Base-by-base conservation (phyloP, 2,797 vertebrate species). In the Silurus aristotelis region DNA sequence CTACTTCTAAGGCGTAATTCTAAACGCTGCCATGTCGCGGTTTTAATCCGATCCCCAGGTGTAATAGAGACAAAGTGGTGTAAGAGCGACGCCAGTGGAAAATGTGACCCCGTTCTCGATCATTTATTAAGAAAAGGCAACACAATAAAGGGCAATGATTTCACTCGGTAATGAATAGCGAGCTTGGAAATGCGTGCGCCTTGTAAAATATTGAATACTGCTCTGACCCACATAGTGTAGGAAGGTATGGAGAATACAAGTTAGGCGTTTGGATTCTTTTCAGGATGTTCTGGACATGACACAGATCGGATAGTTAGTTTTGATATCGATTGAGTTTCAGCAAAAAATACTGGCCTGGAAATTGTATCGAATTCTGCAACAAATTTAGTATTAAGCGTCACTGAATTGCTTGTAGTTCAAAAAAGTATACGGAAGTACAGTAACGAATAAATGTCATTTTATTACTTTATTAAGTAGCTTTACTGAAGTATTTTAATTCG, bases 61-160 rank as follows among this genome's bases (percentile, higher is more conserved):
- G 73, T 60, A 60, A 68, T 5, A 14, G 78, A 64, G 58, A 80
- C 77, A 80, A 80, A 80, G 84, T 14, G 67, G 66, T 27, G 66
- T 61, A 27, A 48, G 64, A 61, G 19, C 55, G 63, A 78, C 3
- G 52, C 64, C 58, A 72, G 56, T 80, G 67, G 56, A 85, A 70
- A 63, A 61, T 25, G 52, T 60, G 38, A 80, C 56, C 77, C 17
- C 63, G 22, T 19, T 46, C 27, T 2, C 4, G 43, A 17, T 46
- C 76, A 70, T 68, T 71, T 76, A 48, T 48, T 4, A 43, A 27
- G 15, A 22, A 71, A 52, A 56, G 22, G 15, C 3, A 48, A 31
- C 60, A 22, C 6, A 60, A 70, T 48, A 43, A 78, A 43, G 38
- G 70, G 52, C 6, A 84, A 84, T 68, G 66, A 52, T 75, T 63